Evolutionary conservation across 2,113 vertebrate species (phyloP).

Genomic region (Puntigrus tetrazona): DNA sequence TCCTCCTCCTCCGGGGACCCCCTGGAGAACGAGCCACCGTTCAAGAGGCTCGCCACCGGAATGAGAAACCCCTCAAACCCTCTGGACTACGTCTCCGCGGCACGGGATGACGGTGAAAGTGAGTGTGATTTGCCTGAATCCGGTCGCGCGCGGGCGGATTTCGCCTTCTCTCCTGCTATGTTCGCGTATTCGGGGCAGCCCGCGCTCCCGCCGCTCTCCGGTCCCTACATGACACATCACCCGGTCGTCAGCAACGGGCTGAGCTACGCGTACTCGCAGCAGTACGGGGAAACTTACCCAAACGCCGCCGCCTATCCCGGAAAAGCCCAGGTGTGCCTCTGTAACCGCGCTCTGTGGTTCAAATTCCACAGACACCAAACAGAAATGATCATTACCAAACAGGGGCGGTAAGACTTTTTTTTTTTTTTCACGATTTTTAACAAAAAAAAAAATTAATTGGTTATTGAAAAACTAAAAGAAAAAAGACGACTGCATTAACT

Average conservation of each 20-base stretch:
- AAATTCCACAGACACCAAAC: slow-evolving; percentile 96
- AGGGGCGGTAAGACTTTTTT: slow-evolving; percentile 86
- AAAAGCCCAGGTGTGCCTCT: slow-evolving; percentile 90
- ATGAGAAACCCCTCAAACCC: slow-evolving; percentile 86
- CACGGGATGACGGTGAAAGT: slow-evolving; percentile 84
- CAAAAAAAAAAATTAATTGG: too few species aligned
- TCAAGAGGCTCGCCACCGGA: slow-evolving; percentile 85
- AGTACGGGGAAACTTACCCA: slow-evolving; percentile 82
- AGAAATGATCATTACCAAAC: slow-evolving; percentile 98
- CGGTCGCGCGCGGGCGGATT: slow-evolving; percentile 79
- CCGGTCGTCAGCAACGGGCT: slow-evolving; percentile 79
- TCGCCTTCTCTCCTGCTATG: slow-evolving; percentile 81
- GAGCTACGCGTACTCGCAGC: slow-evolving; percentile 75
- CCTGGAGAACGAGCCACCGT: slow-evolving; percentile 87
- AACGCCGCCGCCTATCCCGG: slow-evolving; percentile 71
- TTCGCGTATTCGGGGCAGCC: slow-evolving; percentile 84
- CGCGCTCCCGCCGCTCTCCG: slow-evolving; percentile 81
- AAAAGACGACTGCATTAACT: too few species aligned
- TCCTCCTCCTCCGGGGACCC: slow-evolving; percentile 81
- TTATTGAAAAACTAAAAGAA: too few species aligned
- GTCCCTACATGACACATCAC: slow-evolving; percentile 83
- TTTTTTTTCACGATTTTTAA: too few species aligned
- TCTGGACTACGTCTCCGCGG: slow-evolving; percentile 76
- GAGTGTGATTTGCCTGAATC: slow-evolving; percentile 83
- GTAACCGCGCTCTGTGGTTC: slow-evolving; percentile 92